A percentile compares a stretch with the other conserved stretches of the same genome.
Conservation (phyloP, 2,888 invertebrate genomes). For the Mayetiola destructor region DNA sequence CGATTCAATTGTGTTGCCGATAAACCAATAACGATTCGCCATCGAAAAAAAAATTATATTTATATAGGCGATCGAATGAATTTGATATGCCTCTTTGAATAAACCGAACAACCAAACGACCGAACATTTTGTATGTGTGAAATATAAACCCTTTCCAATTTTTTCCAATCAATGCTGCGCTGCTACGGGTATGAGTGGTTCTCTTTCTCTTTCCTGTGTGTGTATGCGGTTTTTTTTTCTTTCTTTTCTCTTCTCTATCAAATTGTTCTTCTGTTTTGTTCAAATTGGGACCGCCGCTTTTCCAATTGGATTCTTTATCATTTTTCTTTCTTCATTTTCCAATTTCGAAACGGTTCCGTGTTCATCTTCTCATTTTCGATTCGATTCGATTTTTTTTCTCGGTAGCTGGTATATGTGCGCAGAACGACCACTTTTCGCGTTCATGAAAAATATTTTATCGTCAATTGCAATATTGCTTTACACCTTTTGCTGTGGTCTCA, state of each 20-base stretch:
- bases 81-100: constrained; percentile 1
- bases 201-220: neutral
- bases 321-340: neutral
- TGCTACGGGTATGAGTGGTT: neutral
- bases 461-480: constrained; percentile 9
- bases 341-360: no score
- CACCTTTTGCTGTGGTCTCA: constrained; percentile 1
- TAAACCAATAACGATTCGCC: constrained; percentile 10
- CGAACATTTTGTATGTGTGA: neutral
- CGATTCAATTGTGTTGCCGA: constrained; percentile 1
- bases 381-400: constrained; percentile 1
- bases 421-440: constrained; percentile 11
- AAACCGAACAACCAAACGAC: neutral
- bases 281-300: constrained; percentile 1
- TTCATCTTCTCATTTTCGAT: constrained; percentile 7
- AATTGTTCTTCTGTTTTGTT: no score
- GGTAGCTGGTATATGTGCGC: neutral
- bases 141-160: no score
- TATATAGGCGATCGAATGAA: constrained; percentile 10
- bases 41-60: constrained; percentile 11
- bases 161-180: no score
- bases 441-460: no score
- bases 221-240: no score
- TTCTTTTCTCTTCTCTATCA: no score
- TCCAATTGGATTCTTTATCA: constrained; percentile 11